Evolutionary conservation across 2,797 vertebrate genomes (phyloP).

Genomic region (Sebastes hubbsi): DNA sequence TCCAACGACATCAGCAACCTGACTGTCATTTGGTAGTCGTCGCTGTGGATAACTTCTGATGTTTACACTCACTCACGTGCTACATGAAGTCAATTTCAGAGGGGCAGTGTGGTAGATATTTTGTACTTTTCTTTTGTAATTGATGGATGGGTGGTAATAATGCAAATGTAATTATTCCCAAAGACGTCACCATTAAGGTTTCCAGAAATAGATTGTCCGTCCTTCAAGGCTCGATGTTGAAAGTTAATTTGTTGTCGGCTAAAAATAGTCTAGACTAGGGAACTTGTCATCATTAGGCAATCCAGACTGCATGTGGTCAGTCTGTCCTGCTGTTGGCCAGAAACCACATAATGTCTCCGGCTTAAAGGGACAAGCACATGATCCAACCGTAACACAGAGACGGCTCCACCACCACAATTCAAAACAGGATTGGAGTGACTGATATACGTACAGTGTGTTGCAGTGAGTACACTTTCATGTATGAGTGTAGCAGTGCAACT

Average conservation of each 20-base stretch:
- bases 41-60: not conserved
- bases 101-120: no score
- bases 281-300: conserved; percentile 5
- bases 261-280: conserved; percentile 20
- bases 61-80: conserved; percentile 4
- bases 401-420: not conserved
- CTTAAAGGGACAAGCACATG: not conserved
- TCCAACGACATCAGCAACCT: conserved; percentile 73
- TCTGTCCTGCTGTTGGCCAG: not conserved
- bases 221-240: not conserved
- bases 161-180: not conserved
- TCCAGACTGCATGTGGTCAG: conserved; percentile 31
- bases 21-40: conserved; percentile 84
- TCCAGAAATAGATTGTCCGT: not conserved
- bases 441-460: not conserved
- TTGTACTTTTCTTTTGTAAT: no score
- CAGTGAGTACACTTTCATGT: not conserved
- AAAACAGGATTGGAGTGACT: not conserved
- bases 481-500: not conserved
- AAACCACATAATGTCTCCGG: conserved; percentile 18
- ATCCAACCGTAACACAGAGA: not conserved
- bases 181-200: not conserved
- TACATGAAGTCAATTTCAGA: conserved; percentile 6
- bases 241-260: conserved; percentile 2
- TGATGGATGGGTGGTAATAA: no score